These are phyloP conservation scores for Ailuropoda melanoleuca DNA, from an alignment of 2,113 vertebrate genomes.

Conservation along the genomic window DNA sequence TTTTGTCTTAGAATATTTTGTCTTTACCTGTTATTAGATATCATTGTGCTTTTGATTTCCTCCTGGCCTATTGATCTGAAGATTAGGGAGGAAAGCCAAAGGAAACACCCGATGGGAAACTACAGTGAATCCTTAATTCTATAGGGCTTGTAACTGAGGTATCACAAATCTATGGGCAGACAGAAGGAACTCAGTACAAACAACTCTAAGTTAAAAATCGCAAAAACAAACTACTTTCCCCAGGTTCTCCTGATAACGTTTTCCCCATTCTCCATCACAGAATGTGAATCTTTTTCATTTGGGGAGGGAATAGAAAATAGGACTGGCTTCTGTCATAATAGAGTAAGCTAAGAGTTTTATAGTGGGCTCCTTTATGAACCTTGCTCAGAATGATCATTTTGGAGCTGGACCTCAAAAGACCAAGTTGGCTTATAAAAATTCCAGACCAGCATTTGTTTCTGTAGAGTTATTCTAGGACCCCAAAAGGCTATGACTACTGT, in stretches of 20 bases:
- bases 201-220: not conserved
- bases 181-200: not conserved
- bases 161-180: not conserved
- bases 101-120: not conserved
- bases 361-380: not conserved
- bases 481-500: not conserved
- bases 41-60: not conserved
- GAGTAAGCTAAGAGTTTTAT: not conserved
- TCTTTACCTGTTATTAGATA: not conserved
- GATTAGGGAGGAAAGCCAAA: not conserved
- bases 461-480: not conserved
- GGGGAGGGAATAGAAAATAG: not conserved
- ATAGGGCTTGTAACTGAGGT: not conserved
- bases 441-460: not conserved
- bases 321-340: not conserved
- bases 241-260: not conserved
- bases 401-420: not conserved
- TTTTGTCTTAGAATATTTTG: not conserved
- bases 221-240: not conserved
- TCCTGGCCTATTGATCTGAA: not conserved
- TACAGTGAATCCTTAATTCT: not conserved
- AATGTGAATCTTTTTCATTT: not conserved
- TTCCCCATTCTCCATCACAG: not conserved
- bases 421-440: not conserved
- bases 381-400: not conserved